Conservation (phyloP, 1,140 invertebrate species). For the Phortica variegata region DNA sequence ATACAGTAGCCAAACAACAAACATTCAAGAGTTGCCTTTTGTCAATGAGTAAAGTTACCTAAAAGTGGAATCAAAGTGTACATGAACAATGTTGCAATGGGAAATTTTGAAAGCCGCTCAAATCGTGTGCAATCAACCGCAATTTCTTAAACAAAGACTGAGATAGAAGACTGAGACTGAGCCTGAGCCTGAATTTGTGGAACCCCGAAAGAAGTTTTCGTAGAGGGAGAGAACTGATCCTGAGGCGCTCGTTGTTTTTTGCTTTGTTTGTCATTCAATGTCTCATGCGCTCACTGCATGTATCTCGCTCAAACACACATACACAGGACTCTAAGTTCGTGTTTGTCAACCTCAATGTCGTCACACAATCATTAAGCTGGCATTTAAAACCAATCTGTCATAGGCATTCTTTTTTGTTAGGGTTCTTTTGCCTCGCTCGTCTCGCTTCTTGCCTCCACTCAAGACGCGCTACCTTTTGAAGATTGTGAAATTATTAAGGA, state of each 20-base stretch:
- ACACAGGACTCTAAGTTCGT: conserved; percentile 8
- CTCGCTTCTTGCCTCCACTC: no score
- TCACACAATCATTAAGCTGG: conserved; percentile 33
- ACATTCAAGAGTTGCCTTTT: no score
- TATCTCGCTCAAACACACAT: no score
- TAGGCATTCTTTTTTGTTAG: neutral
- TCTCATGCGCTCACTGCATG: no score
- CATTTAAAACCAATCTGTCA: conserved; percentile 41
- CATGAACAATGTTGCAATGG: neutral
- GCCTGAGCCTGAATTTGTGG: no score
- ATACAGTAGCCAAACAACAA: no score
- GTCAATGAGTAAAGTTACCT: conserved; percentile 26
- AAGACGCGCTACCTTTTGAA: conserved; percentile 45
- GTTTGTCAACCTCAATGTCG: neutral
- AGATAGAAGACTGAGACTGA: conserved; percentile 9
- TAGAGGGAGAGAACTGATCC: no score
- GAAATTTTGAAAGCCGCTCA: conserved; percentile 13
- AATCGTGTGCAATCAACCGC: conserved; percentile 55
- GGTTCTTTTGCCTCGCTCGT: neutral
- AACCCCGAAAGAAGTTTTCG: no score
- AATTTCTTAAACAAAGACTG: conserved; percentile 38
- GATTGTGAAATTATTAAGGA: conserved; percentile 52
- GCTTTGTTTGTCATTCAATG: no score
- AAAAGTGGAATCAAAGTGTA: conserved; percentile 23
- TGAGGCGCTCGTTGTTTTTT: no score